These are phyloP conservation scores for Neomicropteryx cornuta DNA, from an alignment of 1,140 invertebrate species.

Conservation along the genomic window DNA sequence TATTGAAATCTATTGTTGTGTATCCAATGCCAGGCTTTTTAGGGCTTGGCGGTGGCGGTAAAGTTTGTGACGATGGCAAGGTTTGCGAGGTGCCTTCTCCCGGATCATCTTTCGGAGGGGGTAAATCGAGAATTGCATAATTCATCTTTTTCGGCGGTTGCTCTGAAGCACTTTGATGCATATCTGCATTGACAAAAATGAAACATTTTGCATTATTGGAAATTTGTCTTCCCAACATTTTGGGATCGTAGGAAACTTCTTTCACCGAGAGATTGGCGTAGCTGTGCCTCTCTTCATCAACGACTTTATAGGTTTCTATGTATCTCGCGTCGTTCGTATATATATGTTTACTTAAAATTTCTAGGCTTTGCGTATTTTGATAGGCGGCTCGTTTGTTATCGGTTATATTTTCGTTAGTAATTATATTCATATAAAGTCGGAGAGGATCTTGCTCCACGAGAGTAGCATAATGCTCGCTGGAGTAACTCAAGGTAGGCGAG, in stretches of 20 bases:
- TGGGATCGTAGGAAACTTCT: slow-evolving; percentile 15
- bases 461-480: slow-evolving; percentile 40
- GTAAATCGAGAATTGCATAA: slow-evolving; percentile 18
- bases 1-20: slow-evolving; percentile 88
- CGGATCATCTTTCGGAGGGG: slow-evolving; percentile 21
- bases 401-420: slow-evolving; percentile 34
- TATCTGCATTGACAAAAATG: no score
- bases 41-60: slow-evolving; percentile 41
- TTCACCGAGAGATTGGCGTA: slow-evolving; percentile 26
- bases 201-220: slow-evolving; percentile 24
- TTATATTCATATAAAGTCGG: slow-evolving; percentile 57
- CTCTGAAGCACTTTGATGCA: slow-evolving; percentile 16
- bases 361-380: no score
- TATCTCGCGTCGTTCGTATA: no score
- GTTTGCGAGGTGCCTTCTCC: slow-evolving; percentile 19
- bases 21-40: slow-evolving; percentile 58
- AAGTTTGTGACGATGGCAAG: no score
- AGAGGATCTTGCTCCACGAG: slow-evolving; percentile 30
- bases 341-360: no score
- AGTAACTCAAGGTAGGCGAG: slow-evolving; percentile 31
- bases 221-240: slow-evolving; percentile 24
- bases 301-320: slow-evolving; percentile 16
- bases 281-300: slow-evolving; percentile 19
- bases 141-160: slow-evolving; percentile 10
- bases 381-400: no score